Evolutionary conservation across 2,888 invertebrate genomes (phyloP).

Genomic region (Exephanes ischioxanthus): DNA sequence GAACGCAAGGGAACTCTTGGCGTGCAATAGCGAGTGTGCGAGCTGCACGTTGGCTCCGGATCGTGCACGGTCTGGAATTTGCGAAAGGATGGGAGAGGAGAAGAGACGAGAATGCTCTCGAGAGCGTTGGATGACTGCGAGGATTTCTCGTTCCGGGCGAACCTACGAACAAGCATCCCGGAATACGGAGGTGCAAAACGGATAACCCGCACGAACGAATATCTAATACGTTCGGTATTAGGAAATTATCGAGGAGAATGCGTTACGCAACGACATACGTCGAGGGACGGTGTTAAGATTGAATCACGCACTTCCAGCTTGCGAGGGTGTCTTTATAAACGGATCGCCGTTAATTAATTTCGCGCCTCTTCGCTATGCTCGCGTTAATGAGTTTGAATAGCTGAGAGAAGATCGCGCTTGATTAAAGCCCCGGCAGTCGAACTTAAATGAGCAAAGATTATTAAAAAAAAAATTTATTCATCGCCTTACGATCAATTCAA

Average conservation of each 20-base stretch:
- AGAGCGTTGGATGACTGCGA: constrained; percentile 1
- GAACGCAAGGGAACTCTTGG: constrained; percentile 4
- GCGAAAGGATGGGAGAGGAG: not conserved
- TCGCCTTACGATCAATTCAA: not conserved
- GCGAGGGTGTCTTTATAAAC: not conserved
- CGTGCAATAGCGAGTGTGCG: constrained; percentile 6
- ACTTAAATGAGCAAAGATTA: not conserved
- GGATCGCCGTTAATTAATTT: constrained; percentile 26
- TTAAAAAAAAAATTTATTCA: not conserved
- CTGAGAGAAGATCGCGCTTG: not conserved
- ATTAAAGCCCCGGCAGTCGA: not conserved
- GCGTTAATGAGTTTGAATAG: not conserved
- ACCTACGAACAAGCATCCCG: not conserved
- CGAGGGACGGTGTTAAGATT: constrained; percentile 10
- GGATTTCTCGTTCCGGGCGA: not conserved
- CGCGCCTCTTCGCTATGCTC: not conserved
- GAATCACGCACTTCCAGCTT: constrained; percentile 6
- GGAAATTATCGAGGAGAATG: not conserved
- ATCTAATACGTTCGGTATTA: not conserved
- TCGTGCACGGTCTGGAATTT: not conserved
- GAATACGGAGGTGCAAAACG: constrained; percentile 6
- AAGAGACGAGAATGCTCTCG: not conserved
- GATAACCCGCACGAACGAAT: not conserved
- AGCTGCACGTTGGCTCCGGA: not conserved
- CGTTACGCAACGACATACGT: not conserved